Percentiles rank a stretch among this genome's conserved stretches.
Conservation (phyloP, 2,797 vertebrate species). For the Anas bahamensis region DNA sequence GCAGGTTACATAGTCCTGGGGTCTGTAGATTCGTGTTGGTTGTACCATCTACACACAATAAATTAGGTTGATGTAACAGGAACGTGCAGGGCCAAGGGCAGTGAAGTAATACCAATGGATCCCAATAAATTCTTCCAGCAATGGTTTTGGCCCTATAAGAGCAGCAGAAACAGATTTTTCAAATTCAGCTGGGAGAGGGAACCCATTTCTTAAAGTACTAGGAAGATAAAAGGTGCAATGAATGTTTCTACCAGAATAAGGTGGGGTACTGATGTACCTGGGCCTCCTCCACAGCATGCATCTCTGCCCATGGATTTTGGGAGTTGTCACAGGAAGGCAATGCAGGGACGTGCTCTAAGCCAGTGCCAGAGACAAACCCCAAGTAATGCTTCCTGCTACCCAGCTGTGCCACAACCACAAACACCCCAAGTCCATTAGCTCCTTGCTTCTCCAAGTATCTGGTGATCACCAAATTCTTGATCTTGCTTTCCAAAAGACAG, state of each 20-base stretch:
- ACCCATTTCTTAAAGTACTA: background rate
- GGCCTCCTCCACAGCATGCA: background rate
- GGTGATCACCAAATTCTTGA: background rate
- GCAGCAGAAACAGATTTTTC: background rate
- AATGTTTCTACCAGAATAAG: background rate
- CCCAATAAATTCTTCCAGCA: background rate
- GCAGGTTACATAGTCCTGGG: background rate
- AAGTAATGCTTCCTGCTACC: background rate
- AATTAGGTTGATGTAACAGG: background rate
- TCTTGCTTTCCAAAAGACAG: background rate
- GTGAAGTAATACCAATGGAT: background rate
- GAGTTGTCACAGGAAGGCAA: background rate
- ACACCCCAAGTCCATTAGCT: background rate
- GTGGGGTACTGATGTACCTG: background rate
- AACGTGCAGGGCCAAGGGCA: background rate
- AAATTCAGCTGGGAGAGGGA: background rate
- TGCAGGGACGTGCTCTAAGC: background rate
- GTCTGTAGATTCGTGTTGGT: background rate
- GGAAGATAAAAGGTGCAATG: background rate
- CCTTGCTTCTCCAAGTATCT: background rate
- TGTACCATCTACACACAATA: background rate
- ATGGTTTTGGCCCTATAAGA: background rate
- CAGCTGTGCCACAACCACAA: background rate
- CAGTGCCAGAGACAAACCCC: background rate
- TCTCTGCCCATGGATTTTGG: background rate